phyloP scores from a whole-genome alignment of 2,888 invertebrate genomes.

The Melangyna quadrimaculata region DNA sequence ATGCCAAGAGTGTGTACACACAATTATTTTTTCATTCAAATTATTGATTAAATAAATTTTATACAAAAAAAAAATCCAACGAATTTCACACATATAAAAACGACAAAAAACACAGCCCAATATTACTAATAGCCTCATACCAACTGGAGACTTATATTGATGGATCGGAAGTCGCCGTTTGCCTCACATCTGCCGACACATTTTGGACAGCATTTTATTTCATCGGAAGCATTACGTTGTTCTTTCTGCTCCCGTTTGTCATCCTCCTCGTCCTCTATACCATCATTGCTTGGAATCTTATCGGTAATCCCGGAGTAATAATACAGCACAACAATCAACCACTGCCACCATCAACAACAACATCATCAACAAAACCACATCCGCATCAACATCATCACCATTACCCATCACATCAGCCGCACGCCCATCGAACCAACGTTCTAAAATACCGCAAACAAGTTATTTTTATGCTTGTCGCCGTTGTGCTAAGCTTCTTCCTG shows the following conservation, averaged over 20 bases:
- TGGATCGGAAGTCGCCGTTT: constrained; percentile 86
- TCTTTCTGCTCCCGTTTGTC: constrained; percentile 92
- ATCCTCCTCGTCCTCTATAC: constrained; percentile 91
- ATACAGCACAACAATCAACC: constrained; percentile 82
- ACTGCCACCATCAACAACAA: constrained; percentile 4
- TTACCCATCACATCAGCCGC: constrained; percentile 74
- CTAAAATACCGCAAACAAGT: constrained; percentile 90
- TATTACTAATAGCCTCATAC: constrained; percentile 90
- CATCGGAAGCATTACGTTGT: constrained; percentile 89
- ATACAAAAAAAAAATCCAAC: constrained; percentile 41
- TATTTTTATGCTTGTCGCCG: constrained; percentile 93
- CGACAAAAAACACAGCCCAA: constrained; percentile 86
- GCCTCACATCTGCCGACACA: constrained; percentile 90
- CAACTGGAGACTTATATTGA: constrained; percentile 87
- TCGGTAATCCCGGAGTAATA: constrained; percentile 89
- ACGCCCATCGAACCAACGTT: constrained; percentile 81
- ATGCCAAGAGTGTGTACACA: constrained; percentile 41
- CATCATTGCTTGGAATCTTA: constrained; percentile 91
- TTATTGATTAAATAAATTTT: constrained; percentile 26
- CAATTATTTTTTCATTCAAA: constrained; percentile 31
- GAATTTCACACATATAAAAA: constrained; percentile 38
- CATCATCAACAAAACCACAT: constrained; percentile 22
- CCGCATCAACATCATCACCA: constrained; percentile 71
- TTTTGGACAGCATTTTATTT: constrained; percentile 91
- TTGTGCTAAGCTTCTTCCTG: constrained; percentile 94